Percentiles rank a stretch among this genome's conserved stretches.
Evolutionary conservation across 2,888 invertebrate genomes (phyloP).

Genomic region (Agrotis clavis): DNA sequence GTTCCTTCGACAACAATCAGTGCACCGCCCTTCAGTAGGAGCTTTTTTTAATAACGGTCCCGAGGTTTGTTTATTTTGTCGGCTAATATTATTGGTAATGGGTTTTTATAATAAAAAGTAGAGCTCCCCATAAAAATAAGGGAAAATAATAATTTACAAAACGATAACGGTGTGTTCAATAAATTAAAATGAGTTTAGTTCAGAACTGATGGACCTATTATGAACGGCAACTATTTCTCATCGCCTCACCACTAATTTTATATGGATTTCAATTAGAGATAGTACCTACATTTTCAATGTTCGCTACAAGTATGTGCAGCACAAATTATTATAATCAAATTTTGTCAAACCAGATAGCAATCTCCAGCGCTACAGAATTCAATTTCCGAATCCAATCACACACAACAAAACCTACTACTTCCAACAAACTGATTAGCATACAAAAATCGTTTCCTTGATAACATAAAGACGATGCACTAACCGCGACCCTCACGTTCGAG

Average conservation of each 20-base stretch:
- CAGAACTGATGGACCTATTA: neutral
- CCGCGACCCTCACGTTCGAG: conserved; percentile 68
- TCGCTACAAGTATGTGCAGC: neutral
- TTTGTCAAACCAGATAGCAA: conserved; percentile 14
- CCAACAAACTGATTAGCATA: conserved; percentile 63
- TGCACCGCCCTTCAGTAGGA: conserved; percentile 80
- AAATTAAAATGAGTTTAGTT: neutral
- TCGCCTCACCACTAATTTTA: too few species aligned
- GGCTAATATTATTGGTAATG: conserved; percentile 81
- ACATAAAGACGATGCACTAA: conserved; percentile 60
- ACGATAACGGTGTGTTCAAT: conserved; percentile 7
- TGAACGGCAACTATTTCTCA: too few species aligned
- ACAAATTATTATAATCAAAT: conserved; percentile 19
- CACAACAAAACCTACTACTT: conserved; percentile 38
- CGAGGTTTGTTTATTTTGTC: conserved; percentile 87
- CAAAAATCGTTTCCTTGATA: conserved; percentile 64
- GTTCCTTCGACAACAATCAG: conserved; percentile 85
- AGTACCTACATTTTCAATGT: neutral
- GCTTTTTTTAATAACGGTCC: conserved; percentile 85
- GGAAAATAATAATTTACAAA: conserved; percentile 39
- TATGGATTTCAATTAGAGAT: neutral
- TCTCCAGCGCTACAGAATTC: conserved; percentile 22
- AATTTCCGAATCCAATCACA: conserved; percentile 45
- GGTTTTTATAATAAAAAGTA: conserved; percentile 74
- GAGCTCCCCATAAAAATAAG: conserved; percentile 56